phyloP scores from a whole-genome alignment of 92 coral and sea anemone species.

The Parazoanthus swiftii region DNA sequence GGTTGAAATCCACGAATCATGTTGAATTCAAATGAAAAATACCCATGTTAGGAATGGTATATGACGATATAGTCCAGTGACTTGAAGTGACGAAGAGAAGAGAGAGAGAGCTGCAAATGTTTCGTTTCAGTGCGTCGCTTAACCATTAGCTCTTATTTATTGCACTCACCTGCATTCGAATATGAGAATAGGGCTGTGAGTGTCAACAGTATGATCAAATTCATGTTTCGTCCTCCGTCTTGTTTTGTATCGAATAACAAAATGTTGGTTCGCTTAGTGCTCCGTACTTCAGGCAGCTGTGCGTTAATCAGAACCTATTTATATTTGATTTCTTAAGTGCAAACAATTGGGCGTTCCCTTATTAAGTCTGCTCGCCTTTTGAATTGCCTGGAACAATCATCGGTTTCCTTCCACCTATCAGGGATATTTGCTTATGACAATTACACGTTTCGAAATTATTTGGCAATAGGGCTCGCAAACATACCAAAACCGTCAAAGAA shows the following conservation, averaged over 20 bases:
- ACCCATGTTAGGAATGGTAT: background rate
- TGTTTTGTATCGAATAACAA: background rate
- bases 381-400: background rate
- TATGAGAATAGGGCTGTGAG: constrained; percentile 1
- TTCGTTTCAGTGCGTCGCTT: background rate
- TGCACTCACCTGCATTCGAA: constrained; percentile 31
- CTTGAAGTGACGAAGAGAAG: background rate
- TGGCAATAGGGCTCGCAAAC: background rate
- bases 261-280: background rate
- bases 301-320: background rate
- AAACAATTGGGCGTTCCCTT: constrained; percentile 36
- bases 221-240: constrained; percentile 5
- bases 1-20: background rate
- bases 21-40: background rate
- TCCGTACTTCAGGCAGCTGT: constrained; percentile 3
- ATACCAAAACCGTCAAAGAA: background rate
- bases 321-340: constrained; percentile 1
- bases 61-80: background rate
- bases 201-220: background rate
- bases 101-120: background rate
- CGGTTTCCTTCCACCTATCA: constrained; percentile 29
- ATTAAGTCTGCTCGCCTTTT: background rate
- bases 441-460: background rate
- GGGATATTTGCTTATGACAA: background rate
- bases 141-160: background rate